phyloP scores from a whole-genome alignment of 1,140 invertebrate genomes.

The Triops cancriformis region DNA sequence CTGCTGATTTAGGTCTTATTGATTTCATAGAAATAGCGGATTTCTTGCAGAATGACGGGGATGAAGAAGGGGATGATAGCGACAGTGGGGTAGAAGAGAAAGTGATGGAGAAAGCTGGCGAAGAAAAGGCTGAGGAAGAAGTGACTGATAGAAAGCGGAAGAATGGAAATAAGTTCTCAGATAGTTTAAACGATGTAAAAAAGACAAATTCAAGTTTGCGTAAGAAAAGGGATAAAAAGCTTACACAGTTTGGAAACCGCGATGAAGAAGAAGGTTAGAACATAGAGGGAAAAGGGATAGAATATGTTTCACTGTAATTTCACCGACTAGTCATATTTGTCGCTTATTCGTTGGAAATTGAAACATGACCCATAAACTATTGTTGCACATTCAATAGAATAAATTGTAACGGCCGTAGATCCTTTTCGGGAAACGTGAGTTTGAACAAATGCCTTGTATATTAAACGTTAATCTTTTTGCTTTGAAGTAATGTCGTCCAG shows the following conservation, averaged over 20 bases:
- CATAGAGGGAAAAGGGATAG: background rate
- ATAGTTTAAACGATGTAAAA: background rate
- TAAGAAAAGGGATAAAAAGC: background rate
- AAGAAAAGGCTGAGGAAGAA: background rate
- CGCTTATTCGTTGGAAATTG: no score
- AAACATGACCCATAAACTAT: no score
- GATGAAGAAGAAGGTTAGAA: background rate
- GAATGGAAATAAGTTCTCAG: background rate
- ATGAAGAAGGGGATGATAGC: background rate
- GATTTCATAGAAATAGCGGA: background rate
- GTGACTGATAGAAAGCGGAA: background rate
- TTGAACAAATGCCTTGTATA: no score
- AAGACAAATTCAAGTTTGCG: background rate
- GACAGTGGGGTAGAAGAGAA: background rate
- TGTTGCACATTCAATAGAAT: no score
- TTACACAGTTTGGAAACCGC: background rate
- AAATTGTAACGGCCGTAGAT: no score
- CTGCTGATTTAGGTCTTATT: background rate
- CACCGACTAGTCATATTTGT: no score
- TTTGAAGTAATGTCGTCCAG: no score
- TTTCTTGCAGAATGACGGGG: background rate
- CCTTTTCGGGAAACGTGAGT: no score
- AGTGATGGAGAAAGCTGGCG: background rate
- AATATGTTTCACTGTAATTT: background rate
- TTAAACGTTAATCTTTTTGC: no score